Evolutionary conservation across 2,113 vertebrate genomes (phyloP).

Genomic region (Progne subis): DNA sequence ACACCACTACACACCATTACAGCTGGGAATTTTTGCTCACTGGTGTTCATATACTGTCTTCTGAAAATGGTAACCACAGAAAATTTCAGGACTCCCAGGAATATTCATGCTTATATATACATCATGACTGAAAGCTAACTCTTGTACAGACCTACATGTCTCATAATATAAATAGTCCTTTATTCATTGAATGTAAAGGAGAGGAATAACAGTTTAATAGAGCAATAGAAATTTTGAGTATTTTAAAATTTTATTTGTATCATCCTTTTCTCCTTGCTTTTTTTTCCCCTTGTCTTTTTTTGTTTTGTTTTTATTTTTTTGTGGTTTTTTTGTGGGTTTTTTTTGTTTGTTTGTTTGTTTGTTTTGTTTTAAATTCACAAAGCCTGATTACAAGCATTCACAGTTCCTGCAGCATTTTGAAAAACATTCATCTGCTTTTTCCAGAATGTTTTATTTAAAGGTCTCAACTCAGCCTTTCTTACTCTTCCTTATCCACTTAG

Average conservation of each 20-base stretch:
- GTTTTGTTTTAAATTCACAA: background rate
- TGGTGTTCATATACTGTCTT: background rate
- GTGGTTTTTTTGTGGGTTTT: background rate
- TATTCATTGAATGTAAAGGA: background rate
- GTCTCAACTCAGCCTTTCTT: background rate
- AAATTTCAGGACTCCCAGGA: background rate
- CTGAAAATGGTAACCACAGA: background rate
- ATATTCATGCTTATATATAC: background rate
- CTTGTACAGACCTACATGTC: background rate
- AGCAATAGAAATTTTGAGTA: background rate
- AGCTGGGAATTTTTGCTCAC: background rate
- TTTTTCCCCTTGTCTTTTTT: background rate
- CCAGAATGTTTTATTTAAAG: background rate
- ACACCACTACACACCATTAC: background rate
- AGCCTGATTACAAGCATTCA: background rate
- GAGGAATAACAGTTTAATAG: background rate
- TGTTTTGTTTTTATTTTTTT: too few relatives aligned
- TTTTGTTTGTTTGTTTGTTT: background rate
- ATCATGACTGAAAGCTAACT: background rate
- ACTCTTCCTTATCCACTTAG: background rate
- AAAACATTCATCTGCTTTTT: background rate
- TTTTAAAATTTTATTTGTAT: background rate
- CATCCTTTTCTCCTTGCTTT: background rate
- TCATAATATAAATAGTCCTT: background rate
- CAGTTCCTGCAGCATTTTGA: background rate